Evolutionary conservation across 2,113 vertebrate species (phyloP).

Genomic region (Hirundichthys speculiger): DNA sequence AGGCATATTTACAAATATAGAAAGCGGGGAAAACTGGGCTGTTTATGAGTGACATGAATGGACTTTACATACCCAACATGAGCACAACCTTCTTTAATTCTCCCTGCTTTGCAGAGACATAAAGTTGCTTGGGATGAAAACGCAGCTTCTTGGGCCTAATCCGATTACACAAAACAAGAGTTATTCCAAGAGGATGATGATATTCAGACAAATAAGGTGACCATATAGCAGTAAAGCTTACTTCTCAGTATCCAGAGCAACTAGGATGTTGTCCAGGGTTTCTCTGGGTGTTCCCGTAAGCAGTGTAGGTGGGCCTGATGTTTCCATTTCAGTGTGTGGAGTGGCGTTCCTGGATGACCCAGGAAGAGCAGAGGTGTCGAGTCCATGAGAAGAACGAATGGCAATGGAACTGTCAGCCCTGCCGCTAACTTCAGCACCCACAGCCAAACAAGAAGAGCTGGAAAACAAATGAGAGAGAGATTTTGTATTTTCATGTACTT

Average conservation of each 20-base stretch:
- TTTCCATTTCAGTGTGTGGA: slow-evolving; percentile 32
- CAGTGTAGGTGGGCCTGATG: slow-evolving; percentile 31
- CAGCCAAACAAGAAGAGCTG: slow-evolving; percentile 77
- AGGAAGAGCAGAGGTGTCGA: slow-evolving; percentile 77
- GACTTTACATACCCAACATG: slow-evolving; percentile 87
- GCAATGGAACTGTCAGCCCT: slow-evolving; percentile 82
- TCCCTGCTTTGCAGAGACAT: slow-evolving; percentile 95
- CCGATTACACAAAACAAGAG: background rate
- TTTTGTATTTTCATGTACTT: too few relatives aligned
- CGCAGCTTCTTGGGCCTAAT: slow-evolving; percentile 96
- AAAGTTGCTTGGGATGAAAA: slow-evolving; percentile 97
- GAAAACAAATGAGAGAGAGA: background rate
- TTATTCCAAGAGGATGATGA: background rate
- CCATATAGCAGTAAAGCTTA: slow-evolving; percentile 66
- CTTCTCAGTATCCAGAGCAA: slow-evolving; percentile 96
- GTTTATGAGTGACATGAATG: too few relatives aligned
- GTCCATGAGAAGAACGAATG: slow-evolving; percentile 62
- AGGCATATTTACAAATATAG: too few relatives aligned
- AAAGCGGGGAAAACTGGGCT: background rate
- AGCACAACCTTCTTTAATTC: slow-evolving; percentile 96
- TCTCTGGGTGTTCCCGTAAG: slow-evolving; percentile 86
- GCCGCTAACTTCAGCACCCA: slow-evolving; percentile 76
- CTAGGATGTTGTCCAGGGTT: slow-evolving; percentile 92
- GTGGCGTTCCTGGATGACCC: slow-evolving; percentile 78
- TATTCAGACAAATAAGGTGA: background rate